Evolutionary conservation across 2,888 invertebrate species (phyloP).

Genomic region (Autographa pulchrina): DNA sequence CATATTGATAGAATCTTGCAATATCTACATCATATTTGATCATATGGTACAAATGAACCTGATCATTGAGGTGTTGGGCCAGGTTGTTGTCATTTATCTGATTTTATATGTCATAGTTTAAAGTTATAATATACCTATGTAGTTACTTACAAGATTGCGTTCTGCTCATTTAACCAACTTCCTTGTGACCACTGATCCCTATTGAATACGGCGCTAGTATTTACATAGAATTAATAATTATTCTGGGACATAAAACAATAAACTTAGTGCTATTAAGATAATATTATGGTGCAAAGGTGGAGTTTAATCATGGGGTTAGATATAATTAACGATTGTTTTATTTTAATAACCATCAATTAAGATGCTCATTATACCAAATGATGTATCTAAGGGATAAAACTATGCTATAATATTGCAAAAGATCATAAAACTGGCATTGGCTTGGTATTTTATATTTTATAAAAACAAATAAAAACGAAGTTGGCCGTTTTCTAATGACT

Average conservation of each 20-base stretch:
- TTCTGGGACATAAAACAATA: neutral
- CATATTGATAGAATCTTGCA: no score
- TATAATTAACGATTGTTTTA: neutral
- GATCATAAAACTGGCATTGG: no score
- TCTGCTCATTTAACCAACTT: neutral
- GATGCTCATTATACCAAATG: neutral
- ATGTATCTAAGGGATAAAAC: no score
- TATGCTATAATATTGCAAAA: no score
- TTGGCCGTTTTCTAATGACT: no score
- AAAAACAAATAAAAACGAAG: no score
- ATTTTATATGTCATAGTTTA: neutral
- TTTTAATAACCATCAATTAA: neutral
- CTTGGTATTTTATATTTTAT: no score
- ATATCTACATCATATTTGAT: no score
- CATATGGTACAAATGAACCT: no score
- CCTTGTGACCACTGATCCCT: neutral
- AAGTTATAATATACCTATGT: neutral
- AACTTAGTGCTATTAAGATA: conserved; percentile 1
- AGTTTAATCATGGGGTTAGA: neutral
- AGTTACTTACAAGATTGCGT: neutral
- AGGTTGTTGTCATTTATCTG: no score
- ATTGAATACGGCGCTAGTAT: neutral
- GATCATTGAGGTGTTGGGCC: no score
- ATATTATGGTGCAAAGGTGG: neutral
- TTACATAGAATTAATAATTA: neutral